Conservation (phyloP, 2,888 invertebrate species). For the Fragum sueziense region DNA sequence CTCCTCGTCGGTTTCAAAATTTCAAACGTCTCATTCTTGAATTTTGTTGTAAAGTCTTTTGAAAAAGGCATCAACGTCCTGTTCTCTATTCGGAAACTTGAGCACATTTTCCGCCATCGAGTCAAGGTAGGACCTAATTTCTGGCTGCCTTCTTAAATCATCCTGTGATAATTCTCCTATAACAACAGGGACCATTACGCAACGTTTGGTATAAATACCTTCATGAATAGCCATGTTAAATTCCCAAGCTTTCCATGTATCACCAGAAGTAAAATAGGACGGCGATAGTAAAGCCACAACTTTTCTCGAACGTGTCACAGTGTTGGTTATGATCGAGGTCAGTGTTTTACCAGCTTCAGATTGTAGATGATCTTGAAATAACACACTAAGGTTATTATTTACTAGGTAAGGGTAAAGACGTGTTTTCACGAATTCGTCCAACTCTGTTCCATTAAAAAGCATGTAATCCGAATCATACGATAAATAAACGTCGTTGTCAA, state of each 20-base stretch:
- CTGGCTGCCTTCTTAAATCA: slow-evolving; percentile 16
- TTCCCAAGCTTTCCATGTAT: slow-evolving; percentile 47
- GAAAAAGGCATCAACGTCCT: neutral
- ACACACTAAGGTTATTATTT: neutral
- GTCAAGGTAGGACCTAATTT: slow-evolving; percentile 23
- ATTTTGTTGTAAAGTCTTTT: neutral
- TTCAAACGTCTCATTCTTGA: too few relatives aligned
- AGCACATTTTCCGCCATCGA: neutral
- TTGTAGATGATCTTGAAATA: slow-evolving; percentile 29
- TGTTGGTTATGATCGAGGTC: slow-evolving; percentile 27
- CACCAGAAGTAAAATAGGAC: slow-evolving; percentile 14
- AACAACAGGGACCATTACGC: slow-evolving; percentile 31
- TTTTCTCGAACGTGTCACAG: slow-evolving; percentile 30
- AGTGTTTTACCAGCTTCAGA: neutral
- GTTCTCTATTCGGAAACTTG: neutral
- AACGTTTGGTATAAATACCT: slow-evolving; percentile 48
- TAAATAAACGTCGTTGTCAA: slow-evolving; percentile 30
- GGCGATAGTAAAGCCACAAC: slow-evolving; percentile 35
- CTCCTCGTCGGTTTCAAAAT: too few relatives aligned
- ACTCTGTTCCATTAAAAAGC: neutral
- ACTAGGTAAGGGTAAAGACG: slow-evolving; percentile 10
- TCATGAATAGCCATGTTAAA: slow-evolving; percentile 52
- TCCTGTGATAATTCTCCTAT: slow-evolving; percentile 17
- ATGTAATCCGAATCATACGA: slow-evolving; percentile 30
- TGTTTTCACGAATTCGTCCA: slow-evolving; percentile 10